A percentile compares a stretch with the other conserved stretches of the same genome.
Evolutionary conservation across 2,113 vertebrate genomes (phyloP).

Genomic region (Gallinago undulata): DNA sequence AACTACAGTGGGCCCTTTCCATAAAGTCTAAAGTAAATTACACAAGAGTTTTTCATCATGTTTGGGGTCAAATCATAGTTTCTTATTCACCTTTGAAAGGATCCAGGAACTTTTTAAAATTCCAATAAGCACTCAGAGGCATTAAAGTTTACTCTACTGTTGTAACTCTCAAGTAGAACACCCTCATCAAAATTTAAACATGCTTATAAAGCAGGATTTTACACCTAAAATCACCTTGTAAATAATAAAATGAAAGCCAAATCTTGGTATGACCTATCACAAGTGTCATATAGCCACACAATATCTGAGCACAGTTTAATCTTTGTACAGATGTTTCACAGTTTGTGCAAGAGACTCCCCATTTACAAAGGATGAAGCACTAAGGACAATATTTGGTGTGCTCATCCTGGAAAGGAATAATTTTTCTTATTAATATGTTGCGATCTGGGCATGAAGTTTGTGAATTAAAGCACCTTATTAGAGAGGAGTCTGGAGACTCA

Average conservation of each 20-base stretch:
- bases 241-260: neutral
- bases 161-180: neutral
- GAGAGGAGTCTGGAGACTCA: neutral
- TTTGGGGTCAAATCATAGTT: neutral
- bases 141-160: neutral
- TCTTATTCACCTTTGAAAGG: neutral
- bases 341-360: neutral
- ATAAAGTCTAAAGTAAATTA: neutral
- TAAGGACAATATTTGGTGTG: neutral
- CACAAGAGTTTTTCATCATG: neutral
- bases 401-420: neutral
- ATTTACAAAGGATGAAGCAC: neutral
- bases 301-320: neutral
- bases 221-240: neutral
- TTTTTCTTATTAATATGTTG: neutral
- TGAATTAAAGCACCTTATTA: neutral
- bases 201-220: neutral
- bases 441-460: neutral
- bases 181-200: neutral
- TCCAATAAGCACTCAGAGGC: neutral
- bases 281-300: neutral
- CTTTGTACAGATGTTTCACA: neutral
- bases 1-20: neutral
- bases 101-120: neutral
- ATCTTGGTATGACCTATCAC: neutral